Evolutionary conservation across 2,113 vertebrate species (phyloP), one percentile per base, ranked within the genome.

Genomic region (Aphyosemion australe): DNA sequence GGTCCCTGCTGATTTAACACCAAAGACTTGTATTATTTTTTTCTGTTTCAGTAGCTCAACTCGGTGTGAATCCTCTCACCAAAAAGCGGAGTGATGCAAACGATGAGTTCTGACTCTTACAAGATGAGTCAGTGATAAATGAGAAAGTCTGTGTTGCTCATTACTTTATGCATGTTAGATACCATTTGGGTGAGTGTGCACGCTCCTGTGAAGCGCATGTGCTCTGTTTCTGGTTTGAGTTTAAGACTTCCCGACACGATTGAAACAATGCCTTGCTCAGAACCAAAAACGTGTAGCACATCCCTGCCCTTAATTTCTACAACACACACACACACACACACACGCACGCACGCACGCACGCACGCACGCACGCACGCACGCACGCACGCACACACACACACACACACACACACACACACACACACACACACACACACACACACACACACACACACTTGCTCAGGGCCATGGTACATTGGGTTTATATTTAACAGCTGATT

Each of bases 171-270:
- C 20, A 68, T 65, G 16, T 66, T 65, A 42, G 66, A 61, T 76
- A 74, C 14, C 60, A 53, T 31, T 19, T 59, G 57, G 46, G 68
- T 68, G 65, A 76, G 69, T 50, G 41, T 42, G 31, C 12, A 12
- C 4, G 47, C 21, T 10, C 26, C n/a, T 19, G 37, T 16, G 45
- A 15, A 37, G 41, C 2, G n/a, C 19, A 16, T 37, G 52, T 53
- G 48, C 26, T 2, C n/a, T 16, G 60, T 19, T 15, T 18, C 82
- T 89, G 85, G 80, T 79, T 85, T 62, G 59, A 76, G 82, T 89
- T 82, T 84, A 84, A 76, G 78, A 84, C 73, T 85, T 86, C 72
- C 79, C 51, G 43, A 78, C 74, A 83, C 81, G 47, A 76, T 26
- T 77, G 61, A 77, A 87, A 81, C 72, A 74, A 82, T 65, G 59